Base-by-base conservation (phyloP, 2,113 vertebrate species). In the Ameiurus melas region DNA sequence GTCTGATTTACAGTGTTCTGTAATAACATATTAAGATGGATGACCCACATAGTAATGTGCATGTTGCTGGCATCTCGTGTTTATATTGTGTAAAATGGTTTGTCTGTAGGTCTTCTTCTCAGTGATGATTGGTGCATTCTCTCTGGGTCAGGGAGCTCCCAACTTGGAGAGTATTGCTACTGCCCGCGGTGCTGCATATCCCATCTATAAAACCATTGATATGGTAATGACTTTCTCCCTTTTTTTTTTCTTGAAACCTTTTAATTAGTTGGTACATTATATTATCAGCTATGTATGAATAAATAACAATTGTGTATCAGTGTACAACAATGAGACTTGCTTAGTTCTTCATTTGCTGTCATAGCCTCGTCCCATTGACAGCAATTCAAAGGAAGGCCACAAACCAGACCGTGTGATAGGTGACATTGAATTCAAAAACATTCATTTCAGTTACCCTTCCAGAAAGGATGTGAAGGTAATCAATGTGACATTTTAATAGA, bases 391-490 rank as follows among this genome's bases (percentile, higher is more conserved):
- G 2, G 93, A 89, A 30, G 96, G 96, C 4, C 93, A 95, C 92
- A 97, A 96, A 92, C 96, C 96, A 82, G 95, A 97, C 53, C 93
- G 77, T 27, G 93, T 97, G 43, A 60, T 88, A 89, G 96, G 96
- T 92, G 95, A 97, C 87, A 94, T 96, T 91, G 95, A 97, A 92
- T 97, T 97, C 91, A 96, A 91, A 92, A 95, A 97, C 75, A 92
- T 97, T 77, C 92, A 96, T 89, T 97, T 97, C 93, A 94, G 78
- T 88, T 97, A 97, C 87, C 96, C 96, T 3, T 95, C 96, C 83
- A 96, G 96, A 89, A 96, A 94, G 77, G 95, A 97, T 85, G 83
- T 94, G 87, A 91, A 94, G 92, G 96, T 97, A 95, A 70, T 10
- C 25, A 6, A 19, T 43, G 12, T 36, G 3, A 43, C n/a, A 75